phyloP scores from a whole-genome alignment of 2,888 invertebrate genomes.

The Diarsia brunnea region DNA sequence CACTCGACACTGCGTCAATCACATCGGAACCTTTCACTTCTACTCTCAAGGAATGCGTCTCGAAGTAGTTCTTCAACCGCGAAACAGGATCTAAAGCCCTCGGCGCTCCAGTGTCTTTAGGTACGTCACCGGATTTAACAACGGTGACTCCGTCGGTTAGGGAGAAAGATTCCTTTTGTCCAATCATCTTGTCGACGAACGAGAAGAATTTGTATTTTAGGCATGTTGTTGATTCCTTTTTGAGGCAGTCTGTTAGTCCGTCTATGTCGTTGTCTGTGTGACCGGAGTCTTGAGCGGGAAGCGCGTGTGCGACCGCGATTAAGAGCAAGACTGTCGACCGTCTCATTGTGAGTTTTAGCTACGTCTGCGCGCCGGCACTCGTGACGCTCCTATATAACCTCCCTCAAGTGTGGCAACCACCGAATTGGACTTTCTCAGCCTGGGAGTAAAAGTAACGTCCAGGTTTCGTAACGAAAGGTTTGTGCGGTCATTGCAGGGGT shows the following conservation, averaged over 20 bases:
- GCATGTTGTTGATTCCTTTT: constrained; percentile 96
- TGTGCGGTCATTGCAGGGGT: constrained; percentile 79
- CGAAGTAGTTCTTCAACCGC: constrained; percentile 94
- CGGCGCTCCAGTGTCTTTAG: constrained; percentile 94
- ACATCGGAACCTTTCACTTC: constrained; percentile 96
- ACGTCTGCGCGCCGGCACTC: constrained; percentile 83
- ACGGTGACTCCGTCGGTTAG: constrained; percentile 96
- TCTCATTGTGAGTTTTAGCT: constrained; percentile 83
- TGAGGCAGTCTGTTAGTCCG: constrained; percentile 94
- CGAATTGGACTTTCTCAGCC: constrained; percentile 88
- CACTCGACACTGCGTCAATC: constrained; percentile 94
- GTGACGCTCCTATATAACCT: constrained; percentile 83
- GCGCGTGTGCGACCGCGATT: constrained; percentile 90
- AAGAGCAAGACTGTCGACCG: constrained; percentile 81
- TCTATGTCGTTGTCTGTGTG: constrained; percentile 95
- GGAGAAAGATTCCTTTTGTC: constrained; percentile 95
- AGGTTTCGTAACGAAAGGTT: constrained; percentile 88
- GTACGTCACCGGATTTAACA: constrained; percentile 93
- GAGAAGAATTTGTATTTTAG: constrained; percentile 96
- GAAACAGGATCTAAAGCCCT: constrained; percentile 93
- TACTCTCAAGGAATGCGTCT: constrained; percentile 95
- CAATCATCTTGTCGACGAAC: constrained; percentile 96
- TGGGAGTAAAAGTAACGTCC: constrained; percentile 88
- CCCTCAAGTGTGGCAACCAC: constrained; percentile 75
- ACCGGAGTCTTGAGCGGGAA: constrained; percentile 93